Evolutionary conservation across 2,113 vertebrate species (phyloP).

Genomic region (Rhinopomastus cyanomelas): DNA sequence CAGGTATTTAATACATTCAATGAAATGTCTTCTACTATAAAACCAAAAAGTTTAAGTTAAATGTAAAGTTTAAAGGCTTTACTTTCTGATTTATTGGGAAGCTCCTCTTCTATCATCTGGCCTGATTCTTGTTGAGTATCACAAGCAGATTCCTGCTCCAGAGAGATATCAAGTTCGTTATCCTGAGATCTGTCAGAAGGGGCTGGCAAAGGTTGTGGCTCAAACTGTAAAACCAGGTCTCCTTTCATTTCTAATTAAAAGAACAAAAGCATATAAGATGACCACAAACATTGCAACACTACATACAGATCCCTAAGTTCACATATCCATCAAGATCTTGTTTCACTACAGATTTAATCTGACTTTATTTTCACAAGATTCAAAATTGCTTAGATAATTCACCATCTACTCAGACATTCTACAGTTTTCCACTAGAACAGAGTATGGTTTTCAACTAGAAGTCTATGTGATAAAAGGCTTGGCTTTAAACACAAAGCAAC

Average conservation of each 20-base stretch:
- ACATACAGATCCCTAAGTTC: neutral
- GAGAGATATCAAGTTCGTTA: slow-evolving; percentile 86
- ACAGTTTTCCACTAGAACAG: neutral
- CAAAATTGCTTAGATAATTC: neutral
- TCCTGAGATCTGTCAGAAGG: slow-evolving; percentile 75
- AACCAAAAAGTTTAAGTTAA: neutral
- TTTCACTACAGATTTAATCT: neutral
- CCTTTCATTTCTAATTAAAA: slow-evolving; percentile 80
- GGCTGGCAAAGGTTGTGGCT: slow-evolving; percentile 87
- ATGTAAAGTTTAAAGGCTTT: neutral
- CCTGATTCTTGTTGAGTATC: neutral
- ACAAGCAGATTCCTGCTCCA: slow-evolving; percentile 70
- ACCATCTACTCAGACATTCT: neutral
- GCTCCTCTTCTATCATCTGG: neutral
- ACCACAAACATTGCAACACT: neutral
- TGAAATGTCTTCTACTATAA: neutral
- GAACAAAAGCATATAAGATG: neutral
- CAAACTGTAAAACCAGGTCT: slow-evolving; percentile 83
- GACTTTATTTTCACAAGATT: neutral
- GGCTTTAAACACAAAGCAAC: neutral
- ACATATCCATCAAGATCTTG: neutral
- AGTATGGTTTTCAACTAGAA: neutral
- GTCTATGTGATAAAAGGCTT: neutral
- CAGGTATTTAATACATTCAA: neutral
- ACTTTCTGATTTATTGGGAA: slow-evolving; percentile 31